A percentile compares a stretch with the other conserved stretches of the same genome.
Evolutionary conservation across 2,888 invertebrate species (phyloP).

Genomic region (Hylaea fasciaria): DNA sequence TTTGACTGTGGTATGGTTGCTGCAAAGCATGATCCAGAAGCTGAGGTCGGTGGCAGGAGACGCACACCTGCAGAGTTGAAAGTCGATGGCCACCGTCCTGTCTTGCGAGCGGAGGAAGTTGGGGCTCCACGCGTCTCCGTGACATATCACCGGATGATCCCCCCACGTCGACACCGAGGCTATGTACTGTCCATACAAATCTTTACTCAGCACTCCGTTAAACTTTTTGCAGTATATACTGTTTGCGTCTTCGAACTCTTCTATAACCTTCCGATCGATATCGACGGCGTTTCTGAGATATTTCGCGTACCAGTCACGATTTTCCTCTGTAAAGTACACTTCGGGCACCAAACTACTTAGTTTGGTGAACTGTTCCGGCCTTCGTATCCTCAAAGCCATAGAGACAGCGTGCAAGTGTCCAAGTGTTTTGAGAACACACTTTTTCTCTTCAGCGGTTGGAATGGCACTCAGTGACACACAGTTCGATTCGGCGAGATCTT

Average conservation of each 20-base stretch:
- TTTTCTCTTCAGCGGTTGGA: constrained; percentile 49
- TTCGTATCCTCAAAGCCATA: constrained; percentile 53
- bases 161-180: constrained; percentile 44
- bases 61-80: constrained; percentile 58
- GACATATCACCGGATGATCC: constrained; percentile 54
- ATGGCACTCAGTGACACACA: constrained; percentile 46
- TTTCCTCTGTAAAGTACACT: constrained; percentile 54
- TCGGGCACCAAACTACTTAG: constrained; percentile 52
- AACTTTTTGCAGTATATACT: constrained; percentile 61
- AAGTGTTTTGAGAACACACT: constrained; percentile 53
- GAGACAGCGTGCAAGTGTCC: constrained; percentile 67
- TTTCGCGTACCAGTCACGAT: constrained; percentile 55
- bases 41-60: constrained; percentile 59
- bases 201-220: constrained; percentile 45
- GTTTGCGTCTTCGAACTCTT: constrained; percentile 51
- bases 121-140: constrained; percentile 65
- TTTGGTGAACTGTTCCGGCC: constrained; percentile 51
- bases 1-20: constrained; percentile 45
- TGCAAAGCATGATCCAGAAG: constrained; percentile 53
- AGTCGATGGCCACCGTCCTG: constrained; percentile 59
- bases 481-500: constrained; percentile 56
- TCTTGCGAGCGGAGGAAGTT: constrained; percentile 59
- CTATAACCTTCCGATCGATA: constrained; percentile 52
- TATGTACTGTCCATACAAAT: constrained; percentile 55
- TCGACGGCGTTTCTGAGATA: constrained; percentile 56